Conservation (phyloP, 2,888 invertebrate genomes). For the Sarcophaga rosellei region DNA sequence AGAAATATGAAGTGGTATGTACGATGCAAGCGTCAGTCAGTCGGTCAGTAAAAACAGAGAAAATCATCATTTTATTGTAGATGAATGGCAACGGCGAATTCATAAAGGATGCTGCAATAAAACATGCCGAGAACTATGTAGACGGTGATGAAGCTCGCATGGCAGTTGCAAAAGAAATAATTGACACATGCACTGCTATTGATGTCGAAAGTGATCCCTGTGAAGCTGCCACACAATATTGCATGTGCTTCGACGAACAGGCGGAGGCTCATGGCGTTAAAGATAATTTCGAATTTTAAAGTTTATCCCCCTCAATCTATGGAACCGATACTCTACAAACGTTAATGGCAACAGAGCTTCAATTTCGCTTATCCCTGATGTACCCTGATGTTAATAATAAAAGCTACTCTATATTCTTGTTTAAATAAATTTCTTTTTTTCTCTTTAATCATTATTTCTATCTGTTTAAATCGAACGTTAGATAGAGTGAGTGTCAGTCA, state of each 20-base stretch:
- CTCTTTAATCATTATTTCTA: no score
- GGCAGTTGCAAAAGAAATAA: conserved; percentile 70
- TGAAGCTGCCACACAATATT: conserved; percentile 75
- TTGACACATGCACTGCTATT: conserved; percentile 69
- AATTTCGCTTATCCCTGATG: no score
- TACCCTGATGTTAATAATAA: no score
- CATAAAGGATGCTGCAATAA: conserved; percentile 60
- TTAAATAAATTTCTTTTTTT: no score
- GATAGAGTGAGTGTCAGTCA: no score
- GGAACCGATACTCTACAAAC: no score
- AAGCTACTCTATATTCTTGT: no score
- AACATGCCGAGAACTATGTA: conserved; percentile 69
- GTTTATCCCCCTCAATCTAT: no score
- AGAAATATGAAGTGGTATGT: conserved; percentile 69
- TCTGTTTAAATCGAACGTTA: no score
- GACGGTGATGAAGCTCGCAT: conserved; percentile 70
- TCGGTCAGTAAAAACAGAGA: not conserved
- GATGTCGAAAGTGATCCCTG: conserved; percentile 70
- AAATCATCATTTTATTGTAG: conserved; percentile 28
- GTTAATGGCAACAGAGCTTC: no score
- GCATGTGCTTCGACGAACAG: conserved; percentile 71
- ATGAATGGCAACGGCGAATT: conserved; percentile 72
- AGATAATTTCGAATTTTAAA: not conserved
- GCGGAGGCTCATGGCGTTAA: conserved; percentile 68
- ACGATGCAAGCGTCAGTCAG: not conserved